Evolutionary conservation across 2,888 invertebrate genomes (phyloP), one percentile per base, ranked within the genome.

Genomic region (Colletes collaris): DNA sequence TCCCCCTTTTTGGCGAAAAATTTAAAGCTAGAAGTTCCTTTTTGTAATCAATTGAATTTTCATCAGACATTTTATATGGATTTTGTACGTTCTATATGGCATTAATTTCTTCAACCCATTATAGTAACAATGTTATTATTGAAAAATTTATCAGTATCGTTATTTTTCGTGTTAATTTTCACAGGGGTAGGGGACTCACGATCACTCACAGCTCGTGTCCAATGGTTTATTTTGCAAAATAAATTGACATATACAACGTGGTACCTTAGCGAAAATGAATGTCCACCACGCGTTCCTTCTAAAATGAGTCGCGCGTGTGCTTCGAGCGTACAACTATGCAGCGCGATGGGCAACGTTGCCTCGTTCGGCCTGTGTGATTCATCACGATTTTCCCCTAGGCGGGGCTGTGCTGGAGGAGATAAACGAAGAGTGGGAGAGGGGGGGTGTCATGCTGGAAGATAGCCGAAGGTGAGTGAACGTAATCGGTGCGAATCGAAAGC

Each of bases 211-310:
- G 40, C 63, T 86, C 77, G 80, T 86, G 83, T 83, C 70, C 81
- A 86, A 85, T 86, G 83, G 68, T 92, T 90, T 92, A 92, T 92
- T 92, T 92, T 91, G 91, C 89, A 92, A 92, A 92, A 91, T 91
- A 92, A 92, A 89, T 91, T 91, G 90, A 92, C 92, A 92, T 90
- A 88, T 91, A 92, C 89, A 92, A 90, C 86, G 84, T 89, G 89
- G 83, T 89, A 89, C 88, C 83, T 90, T 89, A 89, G 87, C 87
- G 84, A 76, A 83, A 91, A 90, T 87, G 79, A 91, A 87, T 88
- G 81, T 83, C 86, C 84, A 81, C 85, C 85, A 82, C 85, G 81
- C 84, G 81, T 84, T 79, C 71, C 75, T 86, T 71, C 82, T 82
- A 80, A 73, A 76, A 64, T 72, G 64, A 63, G 49, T 37, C 58